These are phyloP conservation scores for Conops quadrifasciatus DNA, from an alignment of 2,888 invertebrate genomes.

Conservation along the genomic window DNA sequence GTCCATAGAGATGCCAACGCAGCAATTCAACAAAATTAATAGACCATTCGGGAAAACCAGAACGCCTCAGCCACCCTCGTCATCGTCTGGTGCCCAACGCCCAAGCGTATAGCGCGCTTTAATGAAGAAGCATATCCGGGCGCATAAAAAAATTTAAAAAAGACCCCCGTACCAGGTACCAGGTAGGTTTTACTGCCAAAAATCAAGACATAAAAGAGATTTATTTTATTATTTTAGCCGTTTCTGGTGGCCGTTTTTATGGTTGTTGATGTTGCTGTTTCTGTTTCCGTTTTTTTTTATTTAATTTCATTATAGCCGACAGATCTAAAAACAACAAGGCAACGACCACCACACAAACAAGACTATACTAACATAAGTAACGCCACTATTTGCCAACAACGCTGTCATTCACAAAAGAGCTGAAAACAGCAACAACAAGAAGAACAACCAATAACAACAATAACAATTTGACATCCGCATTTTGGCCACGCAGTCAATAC, in stretches of 20 bases:
- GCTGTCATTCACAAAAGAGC: constrained; percentile 22
- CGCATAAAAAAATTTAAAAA: constrained; percentile 1
- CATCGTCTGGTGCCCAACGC: background rate
- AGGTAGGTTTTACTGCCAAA: constrained; percentile 11
- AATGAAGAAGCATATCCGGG: background rate
- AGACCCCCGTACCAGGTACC: background rate
- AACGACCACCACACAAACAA: constrained; percentile 15
- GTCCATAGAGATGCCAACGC: constrained; percentile 1
- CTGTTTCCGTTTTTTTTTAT: constrained; percentile 32
- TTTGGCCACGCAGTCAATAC: constrained; percentile 4
- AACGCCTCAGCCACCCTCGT: background rate
- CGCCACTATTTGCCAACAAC: constrained; percentile 17
- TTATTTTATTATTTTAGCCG: constrained; percentile 13
- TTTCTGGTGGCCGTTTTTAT: constrained; percentile 31
- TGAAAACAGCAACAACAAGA: constrained; percentile 33
- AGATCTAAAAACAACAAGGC: constrained; percentile 30
- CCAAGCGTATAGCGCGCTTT: no score
- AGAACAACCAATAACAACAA: constrained; percentile 37
- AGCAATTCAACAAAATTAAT: constrained; percentile 22
- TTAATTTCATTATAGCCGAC: constrained; percentile 32
- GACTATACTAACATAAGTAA: constrained; percentile 29
- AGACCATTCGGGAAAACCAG: constrained; percentile 11
- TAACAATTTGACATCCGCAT: constrained; percentile 15
- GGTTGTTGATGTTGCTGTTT: constrained; percentile 25
- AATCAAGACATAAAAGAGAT: constrained; percentile 26